A percentile compares a stretch with the other conserved stretches of the same genome.
Evolutionary conservation across 1,140 invertebrate genomes (phyloP).

Genomic region (Trichoplusia ni): DNA sequence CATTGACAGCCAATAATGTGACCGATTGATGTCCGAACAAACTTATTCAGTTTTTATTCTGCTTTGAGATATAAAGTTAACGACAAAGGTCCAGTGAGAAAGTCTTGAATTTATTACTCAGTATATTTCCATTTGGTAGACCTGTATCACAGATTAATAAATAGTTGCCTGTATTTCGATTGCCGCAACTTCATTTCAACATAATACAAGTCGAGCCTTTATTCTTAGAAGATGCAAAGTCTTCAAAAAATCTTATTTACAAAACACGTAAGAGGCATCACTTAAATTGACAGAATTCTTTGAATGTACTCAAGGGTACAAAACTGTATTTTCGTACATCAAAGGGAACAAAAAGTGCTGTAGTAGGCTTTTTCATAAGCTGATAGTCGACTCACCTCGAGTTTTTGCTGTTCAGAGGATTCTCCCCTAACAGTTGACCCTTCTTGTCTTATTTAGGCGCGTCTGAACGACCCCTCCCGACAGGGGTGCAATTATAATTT

Average conservation of each 20-base stretch:
- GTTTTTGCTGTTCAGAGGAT: conserved; percentile 27
- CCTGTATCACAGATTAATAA: too few species aligned
- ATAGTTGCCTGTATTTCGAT: too few species aligned
- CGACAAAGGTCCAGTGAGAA: too few species aligned
- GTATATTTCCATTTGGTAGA: too few species aligned
- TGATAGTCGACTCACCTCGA: conserved; percentile 25
- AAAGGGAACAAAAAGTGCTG: conserved; percentile 37
- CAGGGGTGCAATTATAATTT: conserved; percentile 50
- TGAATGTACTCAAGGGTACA: conserved; percentile 13
- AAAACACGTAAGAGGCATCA: conserved; percentile 6
- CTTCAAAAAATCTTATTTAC: conserved; percentile 11
- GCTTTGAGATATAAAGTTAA: too few species aligned
- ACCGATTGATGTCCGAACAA: too few species aligned
- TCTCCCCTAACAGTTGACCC: conserved; percentile 41
- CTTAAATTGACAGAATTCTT: conserved; percentile 29
- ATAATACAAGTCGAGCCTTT: too few species aligned
- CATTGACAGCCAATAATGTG: too few species aligned
- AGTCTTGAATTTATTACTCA: too few species aligned
- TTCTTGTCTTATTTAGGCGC: conserved; percentile 45
- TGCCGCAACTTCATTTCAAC: too few species aligned
- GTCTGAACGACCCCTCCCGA: conserved; percentile 15
- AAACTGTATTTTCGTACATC: conserved; percentile 31
- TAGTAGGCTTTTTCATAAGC: conserved; percentile 37
- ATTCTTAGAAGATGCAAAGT: too few species aligned
- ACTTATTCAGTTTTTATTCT: too few species aligned